These are phyloP conservation scores for Thomomys bottae DNA, from an alignment of 2,113 vertebrate genomes.

Conservation along the genomic window DNA sequence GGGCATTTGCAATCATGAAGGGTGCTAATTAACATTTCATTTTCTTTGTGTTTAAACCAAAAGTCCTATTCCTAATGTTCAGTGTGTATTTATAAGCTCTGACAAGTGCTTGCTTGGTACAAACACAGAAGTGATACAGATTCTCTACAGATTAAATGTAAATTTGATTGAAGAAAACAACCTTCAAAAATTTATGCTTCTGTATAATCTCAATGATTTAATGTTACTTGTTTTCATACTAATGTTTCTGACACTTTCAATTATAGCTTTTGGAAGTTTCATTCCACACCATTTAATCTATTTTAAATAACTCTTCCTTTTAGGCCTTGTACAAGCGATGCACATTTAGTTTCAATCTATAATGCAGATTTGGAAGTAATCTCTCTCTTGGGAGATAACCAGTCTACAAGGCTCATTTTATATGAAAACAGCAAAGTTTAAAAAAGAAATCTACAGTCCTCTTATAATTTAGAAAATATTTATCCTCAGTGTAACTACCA, in stretches of 20 bases:
- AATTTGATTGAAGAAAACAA: slow-evolving; percentile 86
- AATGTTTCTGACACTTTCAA: slow-evolving; percentile 88
- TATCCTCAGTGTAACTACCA: background rate
- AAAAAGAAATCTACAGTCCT: slow-evolving; percentile 15
- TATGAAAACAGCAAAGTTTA: background rate
- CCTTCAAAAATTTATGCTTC: slow-evolving; percentile 83
- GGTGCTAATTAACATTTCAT: slow-evolving; percentile 56
- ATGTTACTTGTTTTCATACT: slow-evolving; percentile 86
- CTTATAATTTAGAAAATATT: slow-evolving; percentile 34
- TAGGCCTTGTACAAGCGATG: slow-evolving; percentile 64
- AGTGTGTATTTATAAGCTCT: slow-evolving; percentile 75
- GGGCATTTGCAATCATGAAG: background rate
- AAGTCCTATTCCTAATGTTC: slow-evolving; percentile 68
- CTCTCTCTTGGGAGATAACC: no score
- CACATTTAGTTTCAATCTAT: slow-evolving; percentile 65
- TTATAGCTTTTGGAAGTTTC: slow-evolving; percentile 85
- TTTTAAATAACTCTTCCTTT: slow-evolving; percentile 83
- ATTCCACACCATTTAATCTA: slow-evolving; percentile 86
- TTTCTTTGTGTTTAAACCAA: slow-evolving; percentile 64
- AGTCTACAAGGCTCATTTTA: slow-evolving; percentile 33
- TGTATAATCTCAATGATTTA: slow-evolving; percentile 86
- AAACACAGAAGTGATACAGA: slow-evolving; percentile 81
- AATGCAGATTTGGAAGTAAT: slow-evolving; percentile 75
- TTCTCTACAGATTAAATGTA: slow-evolving; percentile 85
- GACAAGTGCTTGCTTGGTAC: slow-evolving; percentile 79